Evolutionary conservation across 2,888 invertebrate species (phyloP), one percentile per base, ranked within the genome.

Genomic region (Dorcus parallelipipedus): DNA sequence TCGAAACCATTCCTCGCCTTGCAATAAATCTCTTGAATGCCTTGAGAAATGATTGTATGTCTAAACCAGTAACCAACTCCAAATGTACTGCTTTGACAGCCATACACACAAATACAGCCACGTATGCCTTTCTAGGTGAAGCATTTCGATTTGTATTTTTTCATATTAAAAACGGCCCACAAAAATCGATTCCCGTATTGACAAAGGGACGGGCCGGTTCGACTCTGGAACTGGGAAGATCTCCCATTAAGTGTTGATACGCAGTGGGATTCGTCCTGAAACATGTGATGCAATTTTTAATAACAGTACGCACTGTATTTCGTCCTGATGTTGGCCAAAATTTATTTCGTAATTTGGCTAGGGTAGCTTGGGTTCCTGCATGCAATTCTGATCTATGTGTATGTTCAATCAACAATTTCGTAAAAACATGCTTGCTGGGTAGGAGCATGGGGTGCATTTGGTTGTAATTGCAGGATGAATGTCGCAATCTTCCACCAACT

Each of bases 381-480:
- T 56, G 56, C 20, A 51, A 42, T 14, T 38, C 8, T 49, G 20
- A 51, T 20, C 9, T 7, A 45, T 56, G 56, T 45, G 54, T 45
- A 26, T 39, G 20, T 17, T 10, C 40, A 45, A 56, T 55, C 3
- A 56, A 40, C 26, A 45, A 43, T 38, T 55, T 38, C 17, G 45
- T 55, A 8, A 56, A 10, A 14, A 5, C 7, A 9, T 56, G 56
- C 20, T 56, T 56, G 9, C 9, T 33, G 17, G 56, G 53, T 38
- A 56, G 53, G 8, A 56, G 14, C 9, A 56, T 54, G 17, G 50
- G 56, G 20, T 51, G 42, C 42, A 49, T 49, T 45, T 42, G 14
- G 9, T 43, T 45, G 10, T 52, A 55, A 3, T 38, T n/a, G 7
- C 43, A 26, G 10, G 42, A 41, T 9, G 56, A 38, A 55, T 54